A percentile compares a stretch with the other conserved stretches of the same genome.
Conservation (phyloP, 2,113 vertebrate species). For the Zapus hudsonius region DNA sequence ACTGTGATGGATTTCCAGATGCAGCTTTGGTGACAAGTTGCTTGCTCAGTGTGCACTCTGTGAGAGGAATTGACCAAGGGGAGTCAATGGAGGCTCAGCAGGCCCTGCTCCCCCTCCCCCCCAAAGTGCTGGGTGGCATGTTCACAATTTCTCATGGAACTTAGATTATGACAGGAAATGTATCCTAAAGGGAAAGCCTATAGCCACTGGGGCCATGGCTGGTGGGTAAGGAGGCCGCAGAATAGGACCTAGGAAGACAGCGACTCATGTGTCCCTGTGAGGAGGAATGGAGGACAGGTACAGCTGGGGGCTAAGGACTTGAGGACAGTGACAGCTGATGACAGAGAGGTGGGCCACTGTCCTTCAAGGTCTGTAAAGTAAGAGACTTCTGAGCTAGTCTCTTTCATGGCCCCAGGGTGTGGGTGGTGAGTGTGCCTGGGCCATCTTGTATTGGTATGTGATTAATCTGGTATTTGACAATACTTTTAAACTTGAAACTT, state of each 20-base stretch:
- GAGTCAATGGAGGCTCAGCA: neutral
- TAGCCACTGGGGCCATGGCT: neutral
- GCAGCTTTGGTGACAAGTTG: neutral
- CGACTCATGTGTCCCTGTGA: neutral
- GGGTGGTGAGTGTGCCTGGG: neutral
- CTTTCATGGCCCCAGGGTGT: neutral
- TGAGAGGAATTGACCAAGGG: neutral
- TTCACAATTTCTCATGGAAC: neutral
- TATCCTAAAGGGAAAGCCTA: neutral
- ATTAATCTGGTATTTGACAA: neutral
- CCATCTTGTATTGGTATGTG: neutral
- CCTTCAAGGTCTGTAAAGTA: fast-evolving
- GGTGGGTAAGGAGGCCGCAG: neutral
- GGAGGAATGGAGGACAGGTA: no score
- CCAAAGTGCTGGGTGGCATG: neutral
- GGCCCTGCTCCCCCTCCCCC: no score
- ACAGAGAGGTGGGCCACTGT: neutral
- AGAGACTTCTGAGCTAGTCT: neutral
- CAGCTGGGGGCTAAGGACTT: fast-evolving
- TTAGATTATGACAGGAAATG: no score
- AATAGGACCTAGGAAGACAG: neutral
- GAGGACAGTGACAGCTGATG: neutral
- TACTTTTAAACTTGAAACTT: neutral
- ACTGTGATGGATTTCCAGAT: neutral
- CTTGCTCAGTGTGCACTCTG: neutral